These are phyloP conservation scores for Platanista minor DNA, from an alignment of 2,113 vertebrate species.

Conservation along the genomic window DNA sequence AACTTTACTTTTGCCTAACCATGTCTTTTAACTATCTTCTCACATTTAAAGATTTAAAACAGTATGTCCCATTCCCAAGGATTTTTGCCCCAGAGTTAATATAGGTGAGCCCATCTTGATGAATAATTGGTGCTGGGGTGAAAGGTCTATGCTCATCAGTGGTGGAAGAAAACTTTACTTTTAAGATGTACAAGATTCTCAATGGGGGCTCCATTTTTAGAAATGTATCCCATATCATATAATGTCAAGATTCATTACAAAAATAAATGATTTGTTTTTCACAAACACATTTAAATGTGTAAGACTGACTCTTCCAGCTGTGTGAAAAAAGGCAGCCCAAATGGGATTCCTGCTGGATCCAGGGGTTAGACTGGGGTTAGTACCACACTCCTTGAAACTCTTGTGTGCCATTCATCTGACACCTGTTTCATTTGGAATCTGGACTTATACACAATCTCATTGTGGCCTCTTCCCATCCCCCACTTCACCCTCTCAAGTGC, in stretches of 20 bases:
- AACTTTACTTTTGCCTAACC: not conserved
- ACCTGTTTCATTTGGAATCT: not conserved
- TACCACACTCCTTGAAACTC: rapidly evolving
- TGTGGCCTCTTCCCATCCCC: rapidly evolving
- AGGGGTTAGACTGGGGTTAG: too few species aligned
- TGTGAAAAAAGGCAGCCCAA: not conserved
- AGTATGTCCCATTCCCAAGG: rapidly evolving
- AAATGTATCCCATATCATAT: not conserved
- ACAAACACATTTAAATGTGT: not conserved
- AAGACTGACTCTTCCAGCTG: not conserved
- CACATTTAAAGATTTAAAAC: not conserved
- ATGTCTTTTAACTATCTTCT: not conserved
- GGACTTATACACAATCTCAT: rapidly evolving
- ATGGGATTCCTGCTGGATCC: not conserved
- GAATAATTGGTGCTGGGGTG: rapidly evolving
- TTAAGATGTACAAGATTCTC: not conserved
- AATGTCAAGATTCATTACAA: not conserved
- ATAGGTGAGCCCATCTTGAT: too few species aligned
- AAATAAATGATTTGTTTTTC: not conserved
- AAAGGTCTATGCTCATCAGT: too few species aligned
- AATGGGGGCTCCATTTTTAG: not conserved
- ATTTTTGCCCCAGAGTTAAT: not conserved
- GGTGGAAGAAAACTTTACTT: not conserved
- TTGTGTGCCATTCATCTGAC: rapidly evolving
- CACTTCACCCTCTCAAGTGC: rapidly evolving